phyloP scores from a whole-genome alignment of 2,797 vertebrate genomes.

The Crocidura indochinensis region DNA sequence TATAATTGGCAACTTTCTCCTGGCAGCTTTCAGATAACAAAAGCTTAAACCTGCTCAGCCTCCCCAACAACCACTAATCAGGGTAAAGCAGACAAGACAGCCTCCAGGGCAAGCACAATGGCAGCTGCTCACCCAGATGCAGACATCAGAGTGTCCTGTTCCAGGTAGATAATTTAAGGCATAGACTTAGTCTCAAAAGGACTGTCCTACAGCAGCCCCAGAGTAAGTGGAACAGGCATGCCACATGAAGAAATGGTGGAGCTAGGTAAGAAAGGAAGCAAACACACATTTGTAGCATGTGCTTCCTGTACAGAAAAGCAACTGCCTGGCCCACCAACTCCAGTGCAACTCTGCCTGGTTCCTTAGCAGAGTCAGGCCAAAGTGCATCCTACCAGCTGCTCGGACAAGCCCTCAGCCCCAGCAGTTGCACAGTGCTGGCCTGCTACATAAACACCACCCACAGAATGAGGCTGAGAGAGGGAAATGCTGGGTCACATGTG shows the following conservation, averaged over 20 bases:
- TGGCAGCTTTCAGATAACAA: conserved; percentile 9
- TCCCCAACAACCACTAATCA: conserved; percentile 2
- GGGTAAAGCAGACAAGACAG: background rate
- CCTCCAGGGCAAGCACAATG: background rate
- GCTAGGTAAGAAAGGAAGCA: background rate
- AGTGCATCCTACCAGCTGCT: background rate
- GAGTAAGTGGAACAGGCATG: background rate
- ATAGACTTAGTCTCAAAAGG: background rate
- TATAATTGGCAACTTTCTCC: background rate
- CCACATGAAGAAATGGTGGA: background rate
- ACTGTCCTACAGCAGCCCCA: background rate
- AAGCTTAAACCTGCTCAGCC: conserved; percentile 7
- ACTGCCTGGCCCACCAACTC: background rate
- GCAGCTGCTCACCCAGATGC: background rate
- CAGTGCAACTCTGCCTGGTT: background rate
- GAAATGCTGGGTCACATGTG: rapidly evolving
- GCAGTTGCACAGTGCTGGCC: no score
- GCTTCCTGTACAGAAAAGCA: background rate
- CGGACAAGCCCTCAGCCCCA: rapidly evolving
- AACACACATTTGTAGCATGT: background rate
- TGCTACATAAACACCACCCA: background rate
- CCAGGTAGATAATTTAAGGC: background rate
- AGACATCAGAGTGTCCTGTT: background rate
- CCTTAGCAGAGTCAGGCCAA: background rate
- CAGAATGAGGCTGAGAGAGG: background rate